These are phyloP conservation scores for Arctocebus calabarensis DNA, from an alignment of 2,797 vertebrate species.

Conservation along the genomic window DNA sequence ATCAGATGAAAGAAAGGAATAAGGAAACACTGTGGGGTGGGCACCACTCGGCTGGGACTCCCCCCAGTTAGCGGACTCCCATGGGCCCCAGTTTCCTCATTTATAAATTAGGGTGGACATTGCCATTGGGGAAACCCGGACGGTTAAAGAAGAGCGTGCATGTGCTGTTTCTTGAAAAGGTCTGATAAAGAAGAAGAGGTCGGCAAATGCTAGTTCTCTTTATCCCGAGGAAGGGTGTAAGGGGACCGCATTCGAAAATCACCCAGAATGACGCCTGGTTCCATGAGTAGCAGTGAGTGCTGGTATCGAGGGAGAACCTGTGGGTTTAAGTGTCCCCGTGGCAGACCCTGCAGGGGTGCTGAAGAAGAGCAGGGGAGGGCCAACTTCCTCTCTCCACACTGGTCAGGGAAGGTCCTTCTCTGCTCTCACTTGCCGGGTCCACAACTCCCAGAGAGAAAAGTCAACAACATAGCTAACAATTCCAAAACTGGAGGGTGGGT, in stretches of 20 bases:
- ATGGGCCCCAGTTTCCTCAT: background rate
- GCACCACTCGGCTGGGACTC: too few relatives aligned
- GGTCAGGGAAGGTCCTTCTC: background rate
- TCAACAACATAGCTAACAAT: background rate
- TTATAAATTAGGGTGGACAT: background rate
- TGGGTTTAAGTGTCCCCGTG: background rate
- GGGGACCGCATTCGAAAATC: fast-evolving
- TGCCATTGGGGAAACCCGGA: background rate
- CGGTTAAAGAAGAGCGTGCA: background rate
- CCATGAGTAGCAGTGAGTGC: background rate
- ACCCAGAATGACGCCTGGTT: fast-evolving
- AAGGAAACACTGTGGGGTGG: background rate
- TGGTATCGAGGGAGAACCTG: background rate
- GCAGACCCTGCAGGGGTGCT: background rate
- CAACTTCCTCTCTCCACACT: background rate
- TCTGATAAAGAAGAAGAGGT: background rate
- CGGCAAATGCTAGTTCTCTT: background rate
- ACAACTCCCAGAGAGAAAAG: background rate
- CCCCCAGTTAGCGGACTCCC: background rate
- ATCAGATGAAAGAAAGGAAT: background rate
- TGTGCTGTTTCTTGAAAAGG: background rate
- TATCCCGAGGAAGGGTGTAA: background rate
- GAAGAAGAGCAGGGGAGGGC: background rate
- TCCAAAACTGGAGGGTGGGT: background rate
- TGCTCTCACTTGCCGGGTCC: background rate